Percentiles rank a stretch among this genome's conserved stretches.
Conservation (phyloP, 2,888 invertebrate species). For the Cerastoderma edule region DNA sequence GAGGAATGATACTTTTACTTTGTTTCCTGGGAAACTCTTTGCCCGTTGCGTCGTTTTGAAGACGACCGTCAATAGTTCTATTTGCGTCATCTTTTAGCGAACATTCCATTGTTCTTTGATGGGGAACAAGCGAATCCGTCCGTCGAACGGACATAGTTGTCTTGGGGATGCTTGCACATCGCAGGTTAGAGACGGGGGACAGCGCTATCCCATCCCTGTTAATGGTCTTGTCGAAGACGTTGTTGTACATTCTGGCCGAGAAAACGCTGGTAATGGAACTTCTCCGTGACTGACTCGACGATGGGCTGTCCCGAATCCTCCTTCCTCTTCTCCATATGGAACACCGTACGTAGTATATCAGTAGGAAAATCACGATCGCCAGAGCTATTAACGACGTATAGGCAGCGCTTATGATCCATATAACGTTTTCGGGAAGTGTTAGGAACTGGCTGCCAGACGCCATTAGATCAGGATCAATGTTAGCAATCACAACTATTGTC, state of each 20-base stretch:
- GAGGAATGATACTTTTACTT: too few relatives aligned
- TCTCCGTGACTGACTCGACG: too few relatives aligned
- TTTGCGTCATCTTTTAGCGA: neutral
- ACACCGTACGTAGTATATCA: neutral
- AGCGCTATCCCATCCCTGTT: neutral
- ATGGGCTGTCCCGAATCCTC: neutral
- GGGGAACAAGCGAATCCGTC: too few relatives aligned
- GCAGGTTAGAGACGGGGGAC: neutral
- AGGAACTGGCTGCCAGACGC: conserved; percentile 26
- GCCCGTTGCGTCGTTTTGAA: too few relatives aligned
- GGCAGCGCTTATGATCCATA: conserved; percentile 34
- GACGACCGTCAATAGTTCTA: neutral
- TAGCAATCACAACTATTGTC: conserved; percentile 36
- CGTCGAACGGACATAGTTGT: too few relatives aligned
- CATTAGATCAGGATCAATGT: conserved; percentile 23
- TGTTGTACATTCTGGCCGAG: conserved; percentile 10
- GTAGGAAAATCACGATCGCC: neutral
- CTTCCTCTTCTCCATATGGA: neutral
- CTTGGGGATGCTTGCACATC: neutral
- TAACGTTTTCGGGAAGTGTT: conserved; percentile 39
- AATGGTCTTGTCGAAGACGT: neutral
- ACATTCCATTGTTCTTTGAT: too few relatives aligned
- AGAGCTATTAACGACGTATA: conserved; percentile 28
- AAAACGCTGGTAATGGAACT: conserved; percentile 3
- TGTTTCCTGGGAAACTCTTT: too few relatives aligned